These are phyloP conservation scores for Chromis chromis DNA, from an alignment of 2,797 vertebrate genomes.

Conservation along the genomic window DNA sequence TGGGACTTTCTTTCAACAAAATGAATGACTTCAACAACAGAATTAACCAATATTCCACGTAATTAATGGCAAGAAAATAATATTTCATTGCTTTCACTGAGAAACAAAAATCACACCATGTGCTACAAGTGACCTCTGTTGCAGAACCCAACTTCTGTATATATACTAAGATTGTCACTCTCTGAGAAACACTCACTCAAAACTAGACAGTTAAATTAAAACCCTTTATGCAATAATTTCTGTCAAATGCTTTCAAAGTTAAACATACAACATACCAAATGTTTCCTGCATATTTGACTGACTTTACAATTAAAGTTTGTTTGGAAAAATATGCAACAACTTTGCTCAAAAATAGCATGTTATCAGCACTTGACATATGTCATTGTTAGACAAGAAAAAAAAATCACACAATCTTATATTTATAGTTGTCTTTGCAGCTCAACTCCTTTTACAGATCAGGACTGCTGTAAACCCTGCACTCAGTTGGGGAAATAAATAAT, in stretches of 20 bases:
- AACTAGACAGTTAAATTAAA: conserved; percentile 60
- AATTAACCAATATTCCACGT: conserved; percentile 9
- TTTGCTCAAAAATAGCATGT: conserved; percentile 64
- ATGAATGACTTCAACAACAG: background rate
- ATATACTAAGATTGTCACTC: conserved; percentile 24
- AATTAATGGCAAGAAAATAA: background rate
- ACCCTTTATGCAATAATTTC: conserved; percentile 50
- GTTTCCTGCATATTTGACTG: conserved; percentile 63
- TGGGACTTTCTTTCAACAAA: background rate
- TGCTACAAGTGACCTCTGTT: conserved; percentile 14
- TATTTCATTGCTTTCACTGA: conserved; percentile 7
- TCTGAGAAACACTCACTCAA: conserved; percentile 12
- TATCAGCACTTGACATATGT: conserved; percentile 55
- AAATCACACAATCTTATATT: conserved; percentile 47
- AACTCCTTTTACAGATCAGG: conserved; percentile 42
- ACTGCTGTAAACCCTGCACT: conserved; percentile 69
- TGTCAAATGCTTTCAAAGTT: conserved; percentile 69
- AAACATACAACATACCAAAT: conserved; percentile 65
- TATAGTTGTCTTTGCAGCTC: conserved; percentile 54
- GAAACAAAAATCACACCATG: conserved; percentile 9
- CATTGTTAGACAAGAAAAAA: conserved; percentile 44
- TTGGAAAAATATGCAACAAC: conserved; percentile 70
- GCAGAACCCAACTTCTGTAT: background rate
- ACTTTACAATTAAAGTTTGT: conserved; percentile 55
- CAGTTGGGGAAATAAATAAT: conserved; percentile 74